These are phyloP conservation scores for Barbus barbus DNA, from an alignment of 2,113 vertebrate genomes.

Conservation along the genomic window DNA sequence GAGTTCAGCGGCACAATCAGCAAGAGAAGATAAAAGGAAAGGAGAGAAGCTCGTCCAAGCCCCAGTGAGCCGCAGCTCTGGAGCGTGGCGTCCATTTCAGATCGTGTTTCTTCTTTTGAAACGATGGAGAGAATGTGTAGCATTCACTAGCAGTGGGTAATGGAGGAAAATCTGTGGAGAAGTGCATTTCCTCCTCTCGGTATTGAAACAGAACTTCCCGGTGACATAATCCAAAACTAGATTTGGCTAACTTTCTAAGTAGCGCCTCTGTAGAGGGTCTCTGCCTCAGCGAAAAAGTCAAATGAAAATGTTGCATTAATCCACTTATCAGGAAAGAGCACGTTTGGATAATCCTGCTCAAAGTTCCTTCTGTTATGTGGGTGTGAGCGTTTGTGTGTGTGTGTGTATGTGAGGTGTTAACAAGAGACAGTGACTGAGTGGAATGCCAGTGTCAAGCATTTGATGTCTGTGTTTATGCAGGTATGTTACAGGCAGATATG, in stretches of 20 bases:
- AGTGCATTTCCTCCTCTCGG: constrained; percentile 30
- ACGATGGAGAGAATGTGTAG: constrained; percentile 9
- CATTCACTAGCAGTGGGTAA: constrained; percentile 35
- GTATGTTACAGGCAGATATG: not conserved
- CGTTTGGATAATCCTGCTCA: constrained; percentile 78
- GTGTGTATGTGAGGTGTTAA: constrained; percentile 34
- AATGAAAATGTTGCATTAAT: constrained; percentile 78
- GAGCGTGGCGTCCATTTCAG: constrained; percentile 30
- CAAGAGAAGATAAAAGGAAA: constrained; percentile 20
- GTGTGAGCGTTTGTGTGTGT: constrained; percentile 52
- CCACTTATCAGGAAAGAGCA: constrained; percentile 80
- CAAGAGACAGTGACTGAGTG: constrained; percentile 39
- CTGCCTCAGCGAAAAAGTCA: constrained; percentile 75
- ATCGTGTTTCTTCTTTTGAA: constrained; percentile 9
- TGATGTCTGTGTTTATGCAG: constrained; percentile 34
- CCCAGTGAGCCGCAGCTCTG: not conserved
- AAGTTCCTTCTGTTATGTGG: constrained; percentile 73
- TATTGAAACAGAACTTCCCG: constrained; percentile 66
- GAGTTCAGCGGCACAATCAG: not conserved
- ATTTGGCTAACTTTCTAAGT: constrained; percentile 79
- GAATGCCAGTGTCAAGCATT: constrained; percentile 36
- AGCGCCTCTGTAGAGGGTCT: constrained; percentile 74
- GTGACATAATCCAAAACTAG: constrained; percentile 76
- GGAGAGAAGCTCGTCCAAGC: not conserved
- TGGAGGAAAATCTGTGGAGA: constrained; percentile 50